A percentile compares a stretch with the other conserved stretches of the same genome.
Evolutionary conservation across 2,113 vertebrate genomes (phyloP).

Genomic region (Barnardius zonarius): DNA sequence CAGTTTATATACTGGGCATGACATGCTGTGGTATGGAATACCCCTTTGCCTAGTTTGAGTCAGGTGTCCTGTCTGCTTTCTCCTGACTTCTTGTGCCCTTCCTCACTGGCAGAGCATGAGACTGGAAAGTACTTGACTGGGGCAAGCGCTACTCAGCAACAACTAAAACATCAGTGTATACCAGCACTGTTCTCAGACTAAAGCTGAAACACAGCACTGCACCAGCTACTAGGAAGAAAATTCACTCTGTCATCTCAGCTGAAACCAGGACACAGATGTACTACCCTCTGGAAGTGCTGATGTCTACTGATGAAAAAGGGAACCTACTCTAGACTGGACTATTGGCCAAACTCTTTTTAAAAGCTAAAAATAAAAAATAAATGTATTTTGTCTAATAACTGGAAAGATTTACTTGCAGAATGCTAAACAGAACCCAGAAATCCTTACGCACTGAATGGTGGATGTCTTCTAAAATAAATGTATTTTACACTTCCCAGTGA

Average conservation of each 20-base stretch:
- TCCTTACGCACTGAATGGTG: background rate
- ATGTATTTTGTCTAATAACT: background rate
- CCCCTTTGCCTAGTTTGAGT: background rate
- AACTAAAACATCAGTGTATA: background rate
- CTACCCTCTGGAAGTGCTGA: background rate
- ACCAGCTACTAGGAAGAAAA: background rate
- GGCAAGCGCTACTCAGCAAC: background rate
- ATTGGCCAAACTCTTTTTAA: background rate
- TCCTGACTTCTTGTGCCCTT: background rate
- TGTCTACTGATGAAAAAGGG: background rate
- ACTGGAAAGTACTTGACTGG: background rate
- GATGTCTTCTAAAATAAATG: background rate
- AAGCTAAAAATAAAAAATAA: background rate
- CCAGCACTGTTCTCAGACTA: background rate
- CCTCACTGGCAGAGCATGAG: background rate
- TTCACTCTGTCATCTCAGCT: background rate
- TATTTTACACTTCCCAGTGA: background rate
- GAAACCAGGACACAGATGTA: background rate
- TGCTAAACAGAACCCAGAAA: background rate
- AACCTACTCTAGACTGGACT: background rate
- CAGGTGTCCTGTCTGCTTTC: background rate
- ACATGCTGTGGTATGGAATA: background rate
- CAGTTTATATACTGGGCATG: background rate
- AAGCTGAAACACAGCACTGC: background rate
- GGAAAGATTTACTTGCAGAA: background rate